phyloP scores from a whole-genome alignment of 2,113 vertebrate genomes.

The Capreolus pygargus region DNA sequence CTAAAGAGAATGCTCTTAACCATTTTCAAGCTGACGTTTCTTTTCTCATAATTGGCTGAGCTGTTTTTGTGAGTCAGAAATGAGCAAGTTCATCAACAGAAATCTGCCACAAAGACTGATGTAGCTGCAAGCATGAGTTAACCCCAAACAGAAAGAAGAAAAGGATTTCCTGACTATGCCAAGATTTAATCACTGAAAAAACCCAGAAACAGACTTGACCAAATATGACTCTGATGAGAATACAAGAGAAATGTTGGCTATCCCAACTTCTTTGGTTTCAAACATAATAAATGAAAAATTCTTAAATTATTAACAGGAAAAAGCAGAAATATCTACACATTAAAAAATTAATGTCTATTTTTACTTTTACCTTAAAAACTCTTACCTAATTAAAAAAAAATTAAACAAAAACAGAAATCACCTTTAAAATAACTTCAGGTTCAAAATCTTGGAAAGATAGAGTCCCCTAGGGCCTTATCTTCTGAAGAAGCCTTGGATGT shows the following conservation, averaged over 20 bases:
- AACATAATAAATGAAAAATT: neutral
- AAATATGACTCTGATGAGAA: neutral
- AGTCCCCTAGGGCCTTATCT: neutral
- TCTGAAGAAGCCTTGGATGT: neutral
- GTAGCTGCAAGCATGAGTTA: neutral
- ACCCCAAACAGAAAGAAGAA: conserved; percentile 37
- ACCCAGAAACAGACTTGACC: conserved; percentile 13
- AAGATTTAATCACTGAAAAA: conserved; percentile 41
- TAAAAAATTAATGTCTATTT: conserved; percentile 32
- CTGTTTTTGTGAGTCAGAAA: conserved; percentile 62
- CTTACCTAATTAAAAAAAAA: neutral
- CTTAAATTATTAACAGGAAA: neutral
- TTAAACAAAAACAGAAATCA: neutral
- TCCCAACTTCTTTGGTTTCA: neutral
- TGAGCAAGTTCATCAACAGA: conserved; percentile 47
- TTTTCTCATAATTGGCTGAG: conserved; percentile 54
- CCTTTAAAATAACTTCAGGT: neutral
- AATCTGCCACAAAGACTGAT: conserved; percentile 17
- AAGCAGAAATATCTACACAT: neutral
- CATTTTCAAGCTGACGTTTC: conserved; percentile 48
- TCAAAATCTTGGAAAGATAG: neutral
- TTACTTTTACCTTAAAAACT: neutral
- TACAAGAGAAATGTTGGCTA: neutral
- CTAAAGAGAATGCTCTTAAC: conserved; percentile 35
- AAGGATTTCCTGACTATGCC: neutral